Percentiles rank a stretch among this genome's conserved stretches.
Conservation (phyloP, 1,140 invertebrate genomes). For the Panulirus ornatus region DNA sequence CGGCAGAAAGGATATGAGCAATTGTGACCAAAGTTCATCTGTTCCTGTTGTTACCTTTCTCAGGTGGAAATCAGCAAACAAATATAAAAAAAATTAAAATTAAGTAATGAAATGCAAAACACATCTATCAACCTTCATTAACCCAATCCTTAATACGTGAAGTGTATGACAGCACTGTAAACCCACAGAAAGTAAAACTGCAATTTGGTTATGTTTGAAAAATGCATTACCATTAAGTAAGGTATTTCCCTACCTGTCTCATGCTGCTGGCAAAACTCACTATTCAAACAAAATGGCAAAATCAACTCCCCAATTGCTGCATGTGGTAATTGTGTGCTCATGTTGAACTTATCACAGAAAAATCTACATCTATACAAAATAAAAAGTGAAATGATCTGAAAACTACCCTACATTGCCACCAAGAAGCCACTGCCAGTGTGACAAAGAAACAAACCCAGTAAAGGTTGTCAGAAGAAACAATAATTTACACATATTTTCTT, state of each 20-base stretch:
- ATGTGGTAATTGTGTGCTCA: not conserved
- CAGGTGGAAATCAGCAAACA: too few relatives aligned
- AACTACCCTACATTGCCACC: constrained; percentile 22
- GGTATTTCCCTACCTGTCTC: not conserved
- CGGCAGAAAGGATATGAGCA: too few relatives aligned
- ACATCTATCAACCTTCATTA: not conserved
- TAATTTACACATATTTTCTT: not conserved
- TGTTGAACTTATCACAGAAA: not conserved
- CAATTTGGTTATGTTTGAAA: not conserved
- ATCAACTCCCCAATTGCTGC: not conserved
- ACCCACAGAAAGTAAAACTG: not conserved
- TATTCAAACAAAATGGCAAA: not conserved
- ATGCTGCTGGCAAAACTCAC: not conserved
- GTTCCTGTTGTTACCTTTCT: too few relatives aligned
- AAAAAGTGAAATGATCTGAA: constrained; percentile 35
- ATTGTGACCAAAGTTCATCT: too few relatives aligned
- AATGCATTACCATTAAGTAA: not conserved
- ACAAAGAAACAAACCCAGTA: not conserved
- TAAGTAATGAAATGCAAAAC: too few relatives aligned
- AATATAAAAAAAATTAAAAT: too few relatives aligned
- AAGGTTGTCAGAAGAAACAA: not conserved
- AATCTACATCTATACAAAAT: not conserved
- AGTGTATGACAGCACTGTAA: not conserved
- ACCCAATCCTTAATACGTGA: not conserved
- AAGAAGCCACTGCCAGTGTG: constrained; percentile 6